Evolutionary conservation across 2,888 invertebrate genomes (phyloP), one percentile per base, ranked within the genome.

Genomic region (Agrochola lota): DNA sequence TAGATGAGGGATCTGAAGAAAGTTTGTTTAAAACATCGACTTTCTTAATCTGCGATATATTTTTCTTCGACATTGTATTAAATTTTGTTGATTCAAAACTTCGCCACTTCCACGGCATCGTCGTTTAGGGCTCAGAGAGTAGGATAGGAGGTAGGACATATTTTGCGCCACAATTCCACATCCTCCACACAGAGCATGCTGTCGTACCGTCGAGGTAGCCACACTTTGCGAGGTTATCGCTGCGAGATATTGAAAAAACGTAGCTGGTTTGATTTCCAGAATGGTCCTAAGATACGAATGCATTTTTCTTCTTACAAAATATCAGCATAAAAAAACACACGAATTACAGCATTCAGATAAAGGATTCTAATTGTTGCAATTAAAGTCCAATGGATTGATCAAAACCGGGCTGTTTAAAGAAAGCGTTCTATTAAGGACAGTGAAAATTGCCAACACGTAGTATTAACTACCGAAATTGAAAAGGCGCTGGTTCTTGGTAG

Each of bases 11-110:
- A 52, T 4, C 20, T 35, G 8, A 55, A 55, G 30, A 46, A 64
- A 66, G 20, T 67, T n/a, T 67, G 23, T 40, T 74, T 49, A 63
- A 55, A 23, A n/a, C 15, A 57, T 81, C 20, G 57, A 64, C 40
- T 60, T 77, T n/a, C 15, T 2, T 55, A 62, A 62, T 52, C 40
- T 12, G 26, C 1, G 59, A 57, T 23, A 9, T 23, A n/a, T 23
- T 30, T 0, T 26, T 59, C 7, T 17, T 60, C 26, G 59, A 59
- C 7, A 26, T 26, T 59, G 26, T 30, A 30, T 30, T 30, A 7
- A 2, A 60, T 60, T 15, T 60, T 60, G 40, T 7, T 40, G 40
- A 40, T 40, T 7, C 40, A 40, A 40, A 40, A 40, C 40, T 40
- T 40, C 40, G 6, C 7, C 40, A 40, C 7, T 40, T 40, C 40